These are phyloP conservation scores for Clivina fossor DNA, from an alignment of 2,888 invertebrate species.

Conservation along the genomic window DNA sequence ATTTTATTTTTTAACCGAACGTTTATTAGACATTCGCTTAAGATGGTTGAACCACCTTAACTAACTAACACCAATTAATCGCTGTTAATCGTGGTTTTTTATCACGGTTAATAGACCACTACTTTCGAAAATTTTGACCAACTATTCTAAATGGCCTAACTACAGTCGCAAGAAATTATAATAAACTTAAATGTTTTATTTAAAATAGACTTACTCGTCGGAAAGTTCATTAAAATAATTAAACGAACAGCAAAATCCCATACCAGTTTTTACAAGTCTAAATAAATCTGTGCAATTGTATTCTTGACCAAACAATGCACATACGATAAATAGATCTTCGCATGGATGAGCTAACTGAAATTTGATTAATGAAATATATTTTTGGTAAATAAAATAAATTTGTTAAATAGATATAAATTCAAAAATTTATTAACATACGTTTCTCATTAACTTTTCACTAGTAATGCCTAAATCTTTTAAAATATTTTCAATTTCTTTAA, in stretches of 20 bases:
- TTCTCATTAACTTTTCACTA: constrained; percentile 10
- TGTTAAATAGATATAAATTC: background rate
- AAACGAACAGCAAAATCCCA: constrained; percentile 60
- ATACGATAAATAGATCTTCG: constrained; percentile 45
- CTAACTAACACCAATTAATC: too few relatives aligned
- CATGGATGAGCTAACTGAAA: constrained; percentile 39
- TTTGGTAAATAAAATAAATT: background rate
- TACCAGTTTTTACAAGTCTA: constrained; percentile 53
- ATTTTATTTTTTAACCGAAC: too few relatives aligned
- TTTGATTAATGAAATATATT: too few relatives aligned
- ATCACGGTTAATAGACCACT: too few relatives aligned
- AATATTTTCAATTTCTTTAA: constrained; percentile 12
- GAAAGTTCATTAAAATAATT: constrained; percentile 49
- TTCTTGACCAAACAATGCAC: constrained; percentile 54
- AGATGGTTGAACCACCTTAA: too few relatives aligned
- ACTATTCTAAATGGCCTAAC: background rate
- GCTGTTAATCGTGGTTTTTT: too few relatives aligned
- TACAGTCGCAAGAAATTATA: background rate
- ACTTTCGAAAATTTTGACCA: too few relatives aligned
- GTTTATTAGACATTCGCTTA: too few relatives aligned
- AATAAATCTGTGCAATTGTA: constrained; percentile 56
- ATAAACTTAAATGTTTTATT: too few relatives aligned
- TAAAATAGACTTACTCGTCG: background rate
- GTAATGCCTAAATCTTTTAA: constrained; percentile 4
- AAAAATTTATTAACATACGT: constrained; percentile 4